These are phyloP conservation scores for Tetramorium simillimum DNA, from an alignment of 1,140 invertebrate species.

Conservation along the genomic window DNA sequence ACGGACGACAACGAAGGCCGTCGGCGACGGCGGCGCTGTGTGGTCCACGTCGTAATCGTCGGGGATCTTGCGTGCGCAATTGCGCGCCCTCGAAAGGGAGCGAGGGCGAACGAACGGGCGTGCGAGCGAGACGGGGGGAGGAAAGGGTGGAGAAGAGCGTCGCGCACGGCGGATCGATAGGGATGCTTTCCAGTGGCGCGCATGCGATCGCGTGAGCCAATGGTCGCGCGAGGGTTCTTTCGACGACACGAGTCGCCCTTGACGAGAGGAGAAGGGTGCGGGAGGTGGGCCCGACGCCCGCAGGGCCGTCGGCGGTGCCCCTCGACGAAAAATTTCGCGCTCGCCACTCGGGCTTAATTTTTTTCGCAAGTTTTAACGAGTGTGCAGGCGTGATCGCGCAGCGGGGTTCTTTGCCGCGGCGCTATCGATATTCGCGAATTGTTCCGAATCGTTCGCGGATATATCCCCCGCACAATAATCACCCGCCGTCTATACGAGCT, in stretches of 20 bases:
- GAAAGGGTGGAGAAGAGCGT: slow-evolving; percentile 3
- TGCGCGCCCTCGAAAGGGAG: slow-evolving; percentile 59
- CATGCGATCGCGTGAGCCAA: slow-evolving; percentile 69
- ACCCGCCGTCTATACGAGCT: neutral
- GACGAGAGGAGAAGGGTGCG: slow-evolving; percentile 53
- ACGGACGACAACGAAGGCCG: slow-evolving; percentile 12
- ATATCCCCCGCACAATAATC: neutral
- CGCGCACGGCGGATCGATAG: slow-evolving; percentile 70
- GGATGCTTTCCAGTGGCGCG: slow-evolving; percentile 60
- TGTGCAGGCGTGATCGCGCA: neutral
- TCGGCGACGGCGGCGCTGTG: slow-evolving; percentile 64
- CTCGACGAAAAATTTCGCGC: slow-evolving; percentile 50
- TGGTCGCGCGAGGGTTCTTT: slow-evolving; percentile 70
- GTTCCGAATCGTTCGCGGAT: neutral
- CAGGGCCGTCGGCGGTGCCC: slow-evolving; percentile 78
- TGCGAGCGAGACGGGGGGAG: neutral
- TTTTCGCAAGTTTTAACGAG: slow-evolving; percentile 48
- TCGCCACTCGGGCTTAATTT: slow-evolving; percentile 26
- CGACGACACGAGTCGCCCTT: slow-evolving; percentile 71
- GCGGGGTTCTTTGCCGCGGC: neutral
- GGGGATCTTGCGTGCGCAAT: slow-evolving; percentile 80
- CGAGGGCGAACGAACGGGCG: slow-evolving; percentile 2
- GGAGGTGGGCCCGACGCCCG: slow-evolving; percentile 69
- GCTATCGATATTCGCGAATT: neutral
- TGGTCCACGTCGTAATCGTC: slow-evolving; percentile 76